A percentile compares a stretch with the other conserved stretches of the same genome.
These are phyloP conservation scores for Kryphioiulus occultus DNA, from an alignment of 2,888 invertebrate genomes.

Conservation along the genomic window DNA sequence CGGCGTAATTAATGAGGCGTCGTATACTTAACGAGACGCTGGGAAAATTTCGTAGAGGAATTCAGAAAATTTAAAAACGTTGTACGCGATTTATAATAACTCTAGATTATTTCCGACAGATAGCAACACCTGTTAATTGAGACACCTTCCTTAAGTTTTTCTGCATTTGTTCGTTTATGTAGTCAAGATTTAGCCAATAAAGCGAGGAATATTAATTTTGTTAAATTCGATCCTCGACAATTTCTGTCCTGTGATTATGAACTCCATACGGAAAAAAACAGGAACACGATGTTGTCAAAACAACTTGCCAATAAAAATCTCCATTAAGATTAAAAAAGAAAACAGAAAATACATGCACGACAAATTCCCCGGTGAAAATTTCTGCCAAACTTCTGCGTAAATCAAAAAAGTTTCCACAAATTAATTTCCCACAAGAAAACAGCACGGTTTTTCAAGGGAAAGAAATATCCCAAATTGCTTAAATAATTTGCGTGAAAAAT, in stretches of 20 bases:
- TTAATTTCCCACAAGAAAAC: constrained; percentile 24
- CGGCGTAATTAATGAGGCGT: constrained; percentile 13
- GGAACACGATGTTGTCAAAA: not conserved
- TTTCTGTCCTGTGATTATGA: not conserved
- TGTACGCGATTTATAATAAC: not conserved
- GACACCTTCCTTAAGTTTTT: not conserved
- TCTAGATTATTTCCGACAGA: not conserved
- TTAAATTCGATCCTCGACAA: not conserved
- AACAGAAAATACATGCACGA: not conserved
- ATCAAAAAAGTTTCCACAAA: not conserved
- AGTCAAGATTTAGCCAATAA: not conserved
- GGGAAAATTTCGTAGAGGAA: not conserved
- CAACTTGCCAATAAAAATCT: not conserved
- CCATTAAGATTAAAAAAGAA: not conserved
- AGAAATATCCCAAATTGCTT: not conserved
- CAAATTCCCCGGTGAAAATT: not conserved
- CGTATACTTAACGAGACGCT: not conserved
- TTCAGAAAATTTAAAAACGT: not conserved
- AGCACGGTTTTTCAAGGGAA: not conserved
- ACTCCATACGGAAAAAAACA: not conserved
- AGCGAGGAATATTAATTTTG: constrained; percentile 9
- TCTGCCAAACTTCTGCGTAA: not conserved
- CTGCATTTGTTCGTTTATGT: not conserved
- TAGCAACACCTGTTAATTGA: constrained; percentile 18
- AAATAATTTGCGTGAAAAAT: not conserved